phyloP scores from a whole-genome alignment of 2,888 invertebrate genomes.

The Thymelicus sylvestris region DNA sequence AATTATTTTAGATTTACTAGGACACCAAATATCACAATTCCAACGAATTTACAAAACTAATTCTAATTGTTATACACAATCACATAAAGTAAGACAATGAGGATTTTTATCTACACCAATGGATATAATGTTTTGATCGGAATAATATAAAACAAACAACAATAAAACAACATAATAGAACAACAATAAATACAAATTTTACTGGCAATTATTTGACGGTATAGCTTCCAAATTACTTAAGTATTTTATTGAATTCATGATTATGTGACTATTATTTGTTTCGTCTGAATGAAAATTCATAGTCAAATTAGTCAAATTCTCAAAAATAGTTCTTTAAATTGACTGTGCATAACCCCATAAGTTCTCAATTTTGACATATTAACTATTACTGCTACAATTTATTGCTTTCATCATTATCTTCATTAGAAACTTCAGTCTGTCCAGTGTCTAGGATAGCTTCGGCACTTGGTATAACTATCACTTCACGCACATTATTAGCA shows the following conservation, averaged over 20 bases:
- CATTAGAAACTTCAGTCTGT: conserved; percentile 42
- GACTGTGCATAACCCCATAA: conserved; percentile 1
- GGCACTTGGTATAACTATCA: conserved; percentile 74
- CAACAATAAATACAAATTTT: too few relatives aligned
- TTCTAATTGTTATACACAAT: conserved; percentile 13
- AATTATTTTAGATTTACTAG: conserved; percentile 31
- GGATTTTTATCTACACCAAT: too few relatives aligned
- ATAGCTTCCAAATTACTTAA: too few relatives aligned
- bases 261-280: too few relatives aligned
- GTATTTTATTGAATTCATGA: too few relatives aligned
- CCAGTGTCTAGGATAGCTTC: conserved; percentile 73
- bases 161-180: too few relatives aligned
- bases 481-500: conserved; percentile 66
- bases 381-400: conserved; percentile 1
- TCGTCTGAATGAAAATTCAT: too few relatives aligned
- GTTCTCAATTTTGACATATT: conserved; percentile 26
- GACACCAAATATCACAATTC: conserved; percentile 37
- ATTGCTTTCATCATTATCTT: conserved; percentile 6
- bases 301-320: too few relatives aligned
- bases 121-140: neutral
- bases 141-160: too few relatives aligned
- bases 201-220: too few relatives aligned
- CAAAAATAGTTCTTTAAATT: neutral
- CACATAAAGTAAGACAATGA: neutral
- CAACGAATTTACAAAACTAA: conserved; percentile 23